Base-by-base conservation (phyloP, 2,797 vertebrate species). In the Kryptolebias ocellatus region DNA sequence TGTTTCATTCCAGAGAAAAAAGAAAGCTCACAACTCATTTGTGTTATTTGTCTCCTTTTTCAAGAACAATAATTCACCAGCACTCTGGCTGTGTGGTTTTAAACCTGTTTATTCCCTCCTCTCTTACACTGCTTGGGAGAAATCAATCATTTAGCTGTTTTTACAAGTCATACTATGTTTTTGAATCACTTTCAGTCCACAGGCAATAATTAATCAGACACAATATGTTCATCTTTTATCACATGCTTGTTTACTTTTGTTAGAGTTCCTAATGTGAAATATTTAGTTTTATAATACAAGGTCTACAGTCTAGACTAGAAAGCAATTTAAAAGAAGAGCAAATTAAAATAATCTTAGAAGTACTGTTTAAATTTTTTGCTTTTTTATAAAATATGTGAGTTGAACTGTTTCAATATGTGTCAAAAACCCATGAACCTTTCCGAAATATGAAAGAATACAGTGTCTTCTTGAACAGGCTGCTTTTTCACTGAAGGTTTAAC, bases 1-100 rank as follows among this genome's bases (percentile, higher is more conserved):
- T 45, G 31, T 80, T 57, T 75, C 37, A 66, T 75, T 72, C 53
- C 45, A 73, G n/a, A 9, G 11, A 18, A 44, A 44, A 20, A 17
- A 31, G 9, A 11, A 58, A 37, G 2, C 29, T 63, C 39, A 34
- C 28, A 49, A 46, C 27, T 70, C 60, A 28, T 18, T 24, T 58
- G 11, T 7, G 15, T 37, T 59, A 44, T 74, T 58, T 29, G 44
- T 69, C 28, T 55, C 11, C 28, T 53, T 20, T 46, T 39, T 37
- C 20, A 31, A 49, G 27, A 51, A 47, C 20, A 49, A 46, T 12
- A 58, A 18, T 66, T 42, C 51, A 54, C 3, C 12, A 29, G 12
- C 20, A 17, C 24, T 52, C n/a, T 24, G 20, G 20, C 20, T 61
- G 18, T 59, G 74, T 64, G 64, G 68, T 66, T 58, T 44, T 50